A percentile compares a stretch with the other conserved stretches of the same genome.
phyloP scores from a whole-genome alignment of 1,140 invertebrate genomes.

The Drosophila asahinai region DNA sequence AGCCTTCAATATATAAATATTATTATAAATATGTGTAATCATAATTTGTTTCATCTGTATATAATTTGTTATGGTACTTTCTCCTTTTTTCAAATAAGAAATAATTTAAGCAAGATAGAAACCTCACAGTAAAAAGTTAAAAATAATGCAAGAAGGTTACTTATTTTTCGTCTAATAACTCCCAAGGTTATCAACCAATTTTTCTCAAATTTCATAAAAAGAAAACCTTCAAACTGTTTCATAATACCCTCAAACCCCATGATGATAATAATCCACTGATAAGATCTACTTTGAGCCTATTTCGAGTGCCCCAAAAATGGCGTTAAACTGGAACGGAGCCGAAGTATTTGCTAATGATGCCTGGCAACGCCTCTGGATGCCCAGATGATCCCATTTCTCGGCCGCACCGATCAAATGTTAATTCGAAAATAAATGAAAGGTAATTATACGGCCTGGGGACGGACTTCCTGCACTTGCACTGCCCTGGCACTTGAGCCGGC shows the following conservation, averaged over 20 bases:
- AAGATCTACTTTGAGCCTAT: conserved; percentile 8
- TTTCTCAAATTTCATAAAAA: neutral
- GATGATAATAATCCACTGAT: conserved; percentile 2
- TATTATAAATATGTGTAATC: too few species aligned
- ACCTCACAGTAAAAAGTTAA: too few species aligned
- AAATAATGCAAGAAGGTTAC: too few species aligned
- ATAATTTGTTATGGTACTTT: too few species aligned
- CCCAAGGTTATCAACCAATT: too few species aligned
- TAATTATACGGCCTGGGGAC: conserved; percentile 65
- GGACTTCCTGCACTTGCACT: conserved; percentile 28
- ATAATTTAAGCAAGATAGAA: too few species aligned
- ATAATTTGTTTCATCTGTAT: too few species aligned
- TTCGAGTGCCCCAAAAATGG: conserved; percentile 35
- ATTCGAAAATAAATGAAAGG: conserved; percentile 83
- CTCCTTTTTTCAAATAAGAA: too few species aligned
- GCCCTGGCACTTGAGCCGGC: neutral
- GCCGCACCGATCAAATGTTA: conserved; percentile 71
- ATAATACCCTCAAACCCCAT: neutral
- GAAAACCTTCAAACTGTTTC: neutral
- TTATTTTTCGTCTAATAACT: neutral
- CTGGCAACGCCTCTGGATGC: conserved; percentile 22
- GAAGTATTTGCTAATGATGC: conserved; percentile 40
- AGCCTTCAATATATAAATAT: too few species aligned
- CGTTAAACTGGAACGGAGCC: conserved; percentile 34
- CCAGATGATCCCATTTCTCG: conserved; percentile 15